Conservation (phyloP, 2,888 invertebrate species). For the Digitonthophagus gazella region DNA sequence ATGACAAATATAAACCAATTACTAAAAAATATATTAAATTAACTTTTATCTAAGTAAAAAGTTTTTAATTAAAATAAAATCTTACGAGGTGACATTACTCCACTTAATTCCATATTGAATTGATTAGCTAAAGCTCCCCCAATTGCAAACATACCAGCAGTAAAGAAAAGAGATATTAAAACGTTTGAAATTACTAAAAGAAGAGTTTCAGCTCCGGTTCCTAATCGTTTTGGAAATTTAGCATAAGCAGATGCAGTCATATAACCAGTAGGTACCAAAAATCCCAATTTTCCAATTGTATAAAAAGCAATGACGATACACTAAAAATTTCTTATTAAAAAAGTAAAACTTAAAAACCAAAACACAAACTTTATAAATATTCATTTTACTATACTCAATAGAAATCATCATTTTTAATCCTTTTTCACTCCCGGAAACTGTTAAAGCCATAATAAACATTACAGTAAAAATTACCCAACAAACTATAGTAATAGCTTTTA, state of each 20-base stretch:
- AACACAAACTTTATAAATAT: constrained; percentile 22
- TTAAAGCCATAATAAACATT: constrained; percentile 29
- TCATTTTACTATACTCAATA: constrained; percentile 22
- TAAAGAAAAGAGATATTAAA: constrained; percentile 22
- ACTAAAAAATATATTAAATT: constrained; percentile 27
- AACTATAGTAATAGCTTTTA: constrained; percentile 26
- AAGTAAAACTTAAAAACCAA: background rate
- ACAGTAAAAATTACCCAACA: constrained; percentile 25
- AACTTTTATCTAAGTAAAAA: background rate
- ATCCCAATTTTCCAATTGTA: constrained; percentile 29
- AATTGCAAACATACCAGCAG: constrained; percentile 27
- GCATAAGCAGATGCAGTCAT: constrained; percentile 36
- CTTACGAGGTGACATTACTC: constrained; percentile 32
- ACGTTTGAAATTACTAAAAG: constrained; percentile 23
- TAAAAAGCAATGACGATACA: constrained; percentile 24
- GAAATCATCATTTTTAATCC: constrained; percentile 26
- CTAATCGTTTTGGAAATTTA: constrained; percentile 28
- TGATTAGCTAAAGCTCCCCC: constrained; percentile 28
- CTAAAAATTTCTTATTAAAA: constrained; percentile 11
- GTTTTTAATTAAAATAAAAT: background rate
- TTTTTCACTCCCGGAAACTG: constrained; percentile 22
- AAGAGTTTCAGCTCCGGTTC: constrained; percentile 29
- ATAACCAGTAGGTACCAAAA: constrained; percentile 34
- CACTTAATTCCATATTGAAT: constrained; percentile 20
- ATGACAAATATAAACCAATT: constrained; percentile 31